These are phyloP conservation scores for Chromoteleia sp. DNA, from an alignment of 2,888 invertebrate species.

Conservation along the genomic window DNA sequence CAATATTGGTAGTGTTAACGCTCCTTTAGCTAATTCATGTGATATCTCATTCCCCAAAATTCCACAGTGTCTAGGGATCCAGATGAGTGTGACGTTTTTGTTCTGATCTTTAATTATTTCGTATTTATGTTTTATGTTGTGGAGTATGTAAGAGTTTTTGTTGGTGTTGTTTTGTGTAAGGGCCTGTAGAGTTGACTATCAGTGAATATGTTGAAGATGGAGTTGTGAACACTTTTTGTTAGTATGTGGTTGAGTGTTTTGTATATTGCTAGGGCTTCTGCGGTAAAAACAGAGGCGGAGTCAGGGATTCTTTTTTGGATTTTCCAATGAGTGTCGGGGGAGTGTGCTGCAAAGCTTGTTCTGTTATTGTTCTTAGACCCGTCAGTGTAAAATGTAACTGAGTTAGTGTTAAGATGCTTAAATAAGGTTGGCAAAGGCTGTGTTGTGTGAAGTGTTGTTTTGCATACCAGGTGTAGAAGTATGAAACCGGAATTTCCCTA, in stretches of 20 bases:
- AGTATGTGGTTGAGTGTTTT: neutral
- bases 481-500: too few relatives aligned
- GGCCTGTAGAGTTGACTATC: neutral
- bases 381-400: neutral
- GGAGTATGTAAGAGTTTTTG: too few relatives aligned
- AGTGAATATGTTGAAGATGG: conserved; percentile 16
- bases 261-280: conserved; percentile 12
- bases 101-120: too few relatives aligned
- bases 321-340: neutral
- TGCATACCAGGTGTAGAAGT: too few relatives aligned
- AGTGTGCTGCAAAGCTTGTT: neutral
- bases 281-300: conserved; percentile 13
- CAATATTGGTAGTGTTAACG: too few relatives aligned
- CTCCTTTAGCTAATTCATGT: too few relatives aligned
- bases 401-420: neutral
- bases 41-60: too few relatives aligned
- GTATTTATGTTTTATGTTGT: too few relatives aligned
- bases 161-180: neutral
- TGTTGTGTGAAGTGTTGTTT: too few relatives aligned
- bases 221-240: neutral
- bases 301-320: neutral
- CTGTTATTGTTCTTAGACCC: neutral
- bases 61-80: too few relatives aligned
- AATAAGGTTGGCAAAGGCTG: neutral
- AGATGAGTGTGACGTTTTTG: too few relatives aligned